Base-by-base conservation (phyloP, 1,140 invertebrate species). In the Camponotus floridanus region DNA sequence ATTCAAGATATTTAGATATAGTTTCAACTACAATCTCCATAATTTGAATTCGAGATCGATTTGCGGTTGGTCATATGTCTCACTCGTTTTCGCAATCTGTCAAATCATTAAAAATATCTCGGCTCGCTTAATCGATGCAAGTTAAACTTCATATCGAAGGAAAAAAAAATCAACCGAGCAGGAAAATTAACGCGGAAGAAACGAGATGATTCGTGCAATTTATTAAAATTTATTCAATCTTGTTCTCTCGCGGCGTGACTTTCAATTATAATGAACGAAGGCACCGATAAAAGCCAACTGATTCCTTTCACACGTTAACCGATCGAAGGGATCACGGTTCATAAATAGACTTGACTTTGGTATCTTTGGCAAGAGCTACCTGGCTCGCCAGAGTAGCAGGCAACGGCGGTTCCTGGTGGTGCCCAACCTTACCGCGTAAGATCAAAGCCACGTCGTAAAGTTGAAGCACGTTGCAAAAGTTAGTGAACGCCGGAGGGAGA, bases 361-460 rank as follows among this genome's bases (percentile, higher is more conserved):
- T 80, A 36, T 80, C 78, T 42, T 65, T 57, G 33, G 31, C 2
- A 15, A 8, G n/a, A 45, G n/a, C 15, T 42, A 76, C 42, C n/a
- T n/a, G 64, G 21, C 57, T 3, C 21, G 45, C 33, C 3, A 31
- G 15, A 64, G 13, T 33, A 21, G 15, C 39, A 39, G 11, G 36
- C 36, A 48, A 48, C 21, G 15, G 26, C n/a, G n/a, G 62, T 48
- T 18, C 33, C 7, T 7, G 61, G 26, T 71, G 59, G 68, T 18
- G 31, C 7, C 55, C 68, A 26, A 48, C 55, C 26, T 21, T 57
- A 55, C 26, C 64, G 4, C 9, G 21, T 51, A 15, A 39, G 55
- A 74, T 83, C 55, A 83, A 83, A 83, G 79, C 79, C 39, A 61
- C 55, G 64, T 70, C 78, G 79, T 74, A 48, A 83, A 83, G 68